These are phyloP conservation scores for Diaperis boleti DNA, from an alignment of 2,888 invertebrate genomes.

Conservation along the genomic window DNA sequence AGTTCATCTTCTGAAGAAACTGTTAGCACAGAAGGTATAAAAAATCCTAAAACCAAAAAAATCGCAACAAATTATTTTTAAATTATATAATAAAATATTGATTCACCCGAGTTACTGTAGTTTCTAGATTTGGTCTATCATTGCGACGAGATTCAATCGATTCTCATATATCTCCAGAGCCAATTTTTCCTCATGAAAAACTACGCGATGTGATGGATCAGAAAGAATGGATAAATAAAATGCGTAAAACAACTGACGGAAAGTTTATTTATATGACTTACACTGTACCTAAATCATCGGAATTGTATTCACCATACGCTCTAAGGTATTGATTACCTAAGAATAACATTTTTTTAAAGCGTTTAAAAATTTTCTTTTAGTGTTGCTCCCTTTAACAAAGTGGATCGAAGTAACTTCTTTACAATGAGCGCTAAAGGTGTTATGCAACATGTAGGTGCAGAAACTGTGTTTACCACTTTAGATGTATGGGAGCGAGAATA, in stretches of 20 bases:
- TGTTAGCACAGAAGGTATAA: constrained; percentile 8
- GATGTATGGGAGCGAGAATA: constrained; percentile 87
- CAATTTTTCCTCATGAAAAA: constrained; percentile 55
- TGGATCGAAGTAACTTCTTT: constrained; percentile 78
- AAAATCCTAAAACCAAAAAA: constrained; percentile 11
- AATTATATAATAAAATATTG: background rate
- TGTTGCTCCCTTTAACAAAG: constrained; percentile 76
- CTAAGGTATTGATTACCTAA: constrained; percentile 71
- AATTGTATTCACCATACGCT: constrained; percentile 81
- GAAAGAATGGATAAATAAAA: constrained; percentile 66
- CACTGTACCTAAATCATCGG: constrained; percentile 78
- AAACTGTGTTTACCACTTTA: constrained; percentile 83
- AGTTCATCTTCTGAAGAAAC: constrained; percentile 22
- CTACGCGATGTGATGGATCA: constrained; percentile 64
- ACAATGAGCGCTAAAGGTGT: constrained; percentile 88
- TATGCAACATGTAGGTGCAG: constrained; percentile 78
- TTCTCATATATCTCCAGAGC: no score
- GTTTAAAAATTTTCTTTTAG: constrained; percentile 67
- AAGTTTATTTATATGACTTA: constrained; percentile 84
- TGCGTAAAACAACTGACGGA: constrained; percentile 71
- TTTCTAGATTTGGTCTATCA: constrained; percentile 14
- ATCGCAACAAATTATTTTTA: background rate
- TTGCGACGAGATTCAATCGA: background rate
- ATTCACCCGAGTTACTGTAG: constrained; percentile 6
- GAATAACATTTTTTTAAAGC: background rate